Percentiles rank a stretch among this genome's conserved stretches.
Conservation (phyloP, 2,113 vertebrate genomes). For the Cygnus atratus region DNA sequence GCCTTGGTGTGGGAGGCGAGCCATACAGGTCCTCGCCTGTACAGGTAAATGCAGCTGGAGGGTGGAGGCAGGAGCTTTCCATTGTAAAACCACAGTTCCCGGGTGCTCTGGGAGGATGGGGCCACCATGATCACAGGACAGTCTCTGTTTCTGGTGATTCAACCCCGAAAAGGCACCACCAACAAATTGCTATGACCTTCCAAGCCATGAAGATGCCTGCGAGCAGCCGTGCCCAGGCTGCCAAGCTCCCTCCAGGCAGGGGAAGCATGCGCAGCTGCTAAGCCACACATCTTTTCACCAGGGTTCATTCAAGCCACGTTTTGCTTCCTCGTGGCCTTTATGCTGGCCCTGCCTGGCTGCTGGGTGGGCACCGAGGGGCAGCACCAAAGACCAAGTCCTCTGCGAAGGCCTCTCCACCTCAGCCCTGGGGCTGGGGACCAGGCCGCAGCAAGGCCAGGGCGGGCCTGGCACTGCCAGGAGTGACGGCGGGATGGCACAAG, state of each 20-base stretch:
- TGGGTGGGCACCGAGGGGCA: background rate
- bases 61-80: too few species aligned
- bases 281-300: background rate
- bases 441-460: background rate
- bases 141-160: background rate
- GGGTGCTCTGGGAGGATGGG: too few species aligned
- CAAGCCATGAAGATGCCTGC: accelerated
- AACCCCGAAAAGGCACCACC: background rate
- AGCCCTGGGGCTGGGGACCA: background rate
- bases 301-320: accelerated
- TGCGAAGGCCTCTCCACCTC: background rate
- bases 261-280: background rate
- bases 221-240: accelerated
- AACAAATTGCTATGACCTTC: background rate
- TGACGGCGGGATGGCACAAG: background rate
- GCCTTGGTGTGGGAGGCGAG: too few species aligned
- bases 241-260: accelerated
- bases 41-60: too few species aligned
- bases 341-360: background rate
- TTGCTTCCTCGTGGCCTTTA: background rate
- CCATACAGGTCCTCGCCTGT: too few species aligned
- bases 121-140: background rate
- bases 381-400: background rate
- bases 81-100: too few species aligned
- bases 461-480: background rate